Conservation (phyloP, 2,888 invertebrate species). For the Drosophila paranaensis region DNA sequence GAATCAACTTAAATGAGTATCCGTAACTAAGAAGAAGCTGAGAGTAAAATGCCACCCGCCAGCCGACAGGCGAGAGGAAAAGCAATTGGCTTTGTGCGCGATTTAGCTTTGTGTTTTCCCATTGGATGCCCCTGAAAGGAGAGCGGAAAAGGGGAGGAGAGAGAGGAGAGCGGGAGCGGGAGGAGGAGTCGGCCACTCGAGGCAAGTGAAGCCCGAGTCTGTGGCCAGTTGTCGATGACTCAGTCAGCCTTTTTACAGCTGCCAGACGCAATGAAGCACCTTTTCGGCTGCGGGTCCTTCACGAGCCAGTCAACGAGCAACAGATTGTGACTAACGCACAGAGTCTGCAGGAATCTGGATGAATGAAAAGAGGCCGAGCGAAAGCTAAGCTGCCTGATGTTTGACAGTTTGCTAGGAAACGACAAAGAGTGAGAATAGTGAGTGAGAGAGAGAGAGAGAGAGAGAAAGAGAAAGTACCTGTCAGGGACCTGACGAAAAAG, state of each 20-base stretch:
- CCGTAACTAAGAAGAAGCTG: constrained; percentile 59
- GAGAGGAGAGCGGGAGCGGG: neutral
- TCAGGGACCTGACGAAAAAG: too few species aligned
- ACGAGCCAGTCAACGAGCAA: constrained; percentile 11
- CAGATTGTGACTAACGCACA: constrained; percentile 13
- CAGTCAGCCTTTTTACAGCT: constrained; percentile 25
- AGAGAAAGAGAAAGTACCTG: neutral
- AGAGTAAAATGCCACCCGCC: constrained; percentile 3
- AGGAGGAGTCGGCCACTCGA: constrained; percentile 18
- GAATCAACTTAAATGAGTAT: constrained; percentile 81
- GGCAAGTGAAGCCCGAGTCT: constrained; percentile 6
- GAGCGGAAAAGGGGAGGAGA: neutral
- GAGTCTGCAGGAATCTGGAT: neutral
- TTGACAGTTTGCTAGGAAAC: too few species aligned
- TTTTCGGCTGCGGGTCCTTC: constrained; percentile 10
- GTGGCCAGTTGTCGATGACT: constrained; percentile 28
- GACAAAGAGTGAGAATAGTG: too few species aligned
- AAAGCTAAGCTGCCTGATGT: neutral
- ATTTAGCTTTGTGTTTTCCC: constrained; percentile 61
- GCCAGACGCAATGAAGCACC: constrained; percentile 7
- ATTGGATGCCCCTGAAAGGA: constrained; percentile 30
- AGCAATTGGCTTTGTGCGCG: constrained; percentile 72
- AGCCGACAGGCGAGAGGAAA: constrained; percentile 31
- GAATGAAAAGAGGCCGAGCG: neutral
- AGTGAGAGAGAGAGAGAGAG: too few species aligned